Evolutionary conservation across 1,140 invertebrate species (phyloP).

Genomic region (Pogonomyrmex californicus): DNA sequence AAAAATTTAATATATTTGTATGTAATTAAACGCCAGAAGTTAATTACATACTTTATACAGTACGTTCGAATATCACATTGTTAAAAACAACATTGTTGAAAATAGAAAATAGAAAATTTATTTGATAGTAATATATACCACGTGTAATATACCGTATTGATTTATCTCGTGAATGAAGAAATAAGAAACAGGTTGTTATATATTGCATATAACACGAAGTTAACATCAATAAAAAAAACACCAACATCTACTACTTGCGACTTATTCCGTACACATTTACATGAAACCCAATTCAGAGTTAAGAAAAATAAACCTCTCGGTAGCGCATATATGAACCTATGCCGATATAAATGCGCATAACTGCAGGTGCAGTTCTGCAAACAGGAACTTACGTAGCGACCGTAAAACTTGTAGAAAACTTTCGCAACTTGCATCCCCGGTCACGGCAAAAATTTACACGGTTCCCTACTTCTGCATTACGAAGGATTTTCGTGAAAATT

Average conservation of each 20-base stretch:
- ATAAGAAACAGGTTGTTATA: neutral
- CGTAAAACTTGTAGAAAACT: conserved; percentile 66
- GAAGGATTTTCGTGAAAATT: conserved; percentile 57
- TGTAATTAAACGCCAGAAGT: neutral
- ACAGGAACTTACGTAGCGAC: conserved; percentile 58
- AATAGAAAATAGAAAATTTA: neutral
- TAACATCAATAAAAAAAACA: neutral
- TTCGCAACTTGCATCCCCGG: conserved; percentile 51
- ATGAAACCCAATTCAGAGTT: conserved; percentile 36
- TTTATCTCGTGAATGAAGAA: neutral
- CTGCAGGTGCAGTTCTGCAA: conserved; percentile 48
- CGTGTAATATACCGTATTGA: neutral
- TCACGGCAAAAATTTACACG: conserved; percentile 65
- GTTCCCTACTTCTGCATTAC: conserved; percentile 42
- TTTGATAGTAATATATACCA: neutral
- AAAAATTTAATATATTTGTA: neutral
- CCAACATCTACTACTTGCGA: neutral
- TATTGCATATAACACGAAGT: neutral
- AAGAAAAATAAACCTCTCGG: conserved; percentile 66
- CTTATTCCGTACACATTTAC: neutral
- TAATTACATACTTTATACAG: neutral
- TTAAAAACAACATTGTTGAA: neutral
- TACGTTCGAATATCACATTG: neutral
- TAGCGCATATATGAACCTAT: conserved; percentile 31
- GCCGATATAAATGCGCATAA: conserved; percentile 56